Evolutionary conservation across 2,888 invertebrate genomes (phyloP).

Genomic region (Sussaba pulchella): DNA sequence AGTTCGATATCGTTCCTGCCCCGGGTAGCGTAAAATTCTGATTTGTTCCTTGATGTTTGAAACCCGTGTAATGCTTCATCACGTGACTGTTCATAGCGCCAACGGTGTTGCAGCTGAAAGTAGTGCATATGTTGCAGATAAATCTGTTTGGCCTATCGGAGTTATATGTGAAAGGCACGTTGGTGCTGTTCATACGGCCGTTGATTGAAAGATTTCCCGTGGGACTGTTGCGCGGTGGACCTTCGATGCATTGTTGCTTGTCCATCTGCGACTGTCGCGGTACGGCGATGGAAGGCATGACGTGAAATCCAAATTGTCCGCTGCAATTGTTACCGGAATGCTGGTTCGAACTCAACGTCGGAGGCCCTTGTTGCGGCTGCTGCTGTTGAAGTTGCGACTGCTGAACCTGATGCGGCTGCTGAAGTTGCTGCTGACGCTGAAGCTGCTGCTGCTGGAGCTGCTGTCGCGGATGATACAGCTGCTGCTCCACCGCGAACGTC

Average conservation of each 20-base stretch:
- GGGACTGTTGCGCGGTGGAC: slow-evolving; percentile 38
- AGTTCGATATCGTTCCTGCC: neutral
- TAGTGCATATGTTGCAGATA: slow-evolving; percentile 54
- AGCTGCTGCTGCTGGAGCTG: slow-evolving; percentile 10
- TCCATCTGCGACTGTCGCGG: slow-evolving; percentile 5
- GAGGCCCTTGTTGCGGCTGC: neutral
- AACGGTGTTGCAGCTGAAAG: slow-evolving; percentile 33
- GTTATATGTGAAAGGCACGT: neutral
- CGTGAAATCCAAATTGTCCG: slow-evolving; percentile 31
- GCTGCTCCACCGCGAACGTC: neutral
- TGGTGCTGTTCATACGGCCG: neutral
- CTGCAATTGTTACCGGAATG: slow-evolving; percentile 18
- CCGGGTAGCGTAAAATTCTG: neutral
- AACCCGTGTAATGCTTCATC: slow-evolving; percentile 43
- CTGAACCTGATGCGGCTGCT: neutral
- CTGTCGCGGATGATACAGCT: neutral
- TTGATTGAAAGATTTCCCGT: slow-evolving; percentile 43
- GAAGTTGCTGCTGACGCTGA: neutral
- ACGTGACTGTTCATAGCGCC: slow-evolving; percentile 44
- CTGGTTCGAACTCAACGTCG: slow-evolving; percentile 1
- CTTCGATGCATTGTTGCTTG: neutral
- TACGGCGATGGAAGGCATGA: slow-evolving; percentile 44
- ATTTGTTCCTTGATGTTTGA: neutral
- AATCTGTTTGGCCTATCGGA: neutral
- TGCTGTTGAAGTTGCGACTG: neutral